phyloP scores from a whole-genome alignment of 2,888 invertebrate genomes.

The Lacanobia wlatinum region DNA sequence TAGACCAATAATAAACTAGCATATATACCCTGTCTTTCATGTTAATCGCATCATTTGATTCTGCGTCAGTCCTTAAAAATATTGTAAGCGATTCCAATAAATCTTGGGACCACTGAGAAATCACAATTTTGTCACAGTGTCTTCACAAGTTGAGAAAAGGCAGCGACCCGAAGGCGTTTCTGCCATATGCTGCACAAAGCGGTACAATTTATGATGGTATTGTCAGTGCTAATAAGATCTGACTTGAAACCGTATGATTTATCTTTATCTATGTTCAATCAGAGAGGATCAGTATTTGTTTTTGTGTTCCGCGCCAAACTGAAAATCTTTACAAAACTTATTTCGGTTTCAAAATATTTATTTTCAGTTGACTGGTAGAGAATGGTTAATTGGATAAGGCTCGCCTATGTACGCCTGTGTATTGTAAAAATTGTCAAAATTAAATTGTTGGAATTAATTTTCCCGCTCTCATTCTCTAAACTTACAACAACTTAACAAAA shows the following conservation, averaged over 20 bases:
- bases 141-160: slow-evolving; percentile 44
- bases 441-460: background rate
- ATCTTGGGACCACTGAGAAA: slow-evolving; percentile 41
- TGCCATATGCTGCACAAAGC: slow-evolving; percentile 51
- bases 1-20: background rate
- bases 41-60: slow-evolving; percentile 18
- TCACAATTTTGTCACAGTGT: slow-evolving; percentile 53
- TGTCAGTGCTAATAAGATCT: slow-evolving; percentile 47
- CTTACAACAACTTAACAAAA: background rate
- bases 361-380: too few relatives aligned
- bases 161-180: slow-evolving; percentile 50
- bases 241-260: slow-evolving; percentile 36
- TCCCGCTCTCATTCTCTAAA: background rate
- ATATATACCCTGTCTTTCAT: background rate
- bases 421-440: background rate
- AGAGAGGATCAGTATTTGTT: background rate
- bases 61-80: slow-evolving; percentile 26
- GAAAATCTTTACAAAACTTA: background rate
- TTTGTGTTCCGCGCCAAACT: background rate
- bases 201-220: slow-evolving; percentile 53
- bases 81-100: slow-evolving; percentile 41
- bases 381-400: too few relatives aligned
- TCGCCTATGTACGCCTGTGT: too few relatives aligned
- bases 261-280: slow-evolving; percentile 17
- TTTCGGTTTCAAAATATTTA: too few relatives aligned